Evolutionary conservation across 2,797 vertebrate genomes (phyloP).

Genomic region (Kryptopterus vitreolus): DNA sequence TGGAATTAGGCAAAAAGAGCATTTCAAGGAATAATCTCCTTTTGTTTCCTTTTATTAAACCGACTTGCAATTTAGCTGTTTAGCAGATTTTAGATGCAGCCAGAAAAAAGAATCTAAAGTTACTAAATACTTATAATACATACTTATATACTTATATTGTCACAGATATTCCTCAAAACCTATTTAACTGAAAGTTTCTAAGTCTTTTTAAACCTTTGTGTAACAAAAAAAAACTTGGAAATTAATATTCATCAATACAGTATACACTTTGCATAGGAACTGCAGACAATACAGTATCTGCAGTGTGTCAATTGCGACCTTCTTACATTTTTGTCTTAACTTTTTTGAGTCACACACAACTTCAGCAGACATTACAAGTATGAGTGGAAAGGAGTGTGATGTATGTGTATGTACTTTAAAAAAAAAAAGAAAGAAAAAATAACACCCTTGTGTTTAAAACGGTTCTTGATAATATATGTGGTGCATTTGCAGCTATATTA

Average conservation of each 20-base stretch:
- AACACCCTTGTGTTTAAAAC: constrained; percentile 23
- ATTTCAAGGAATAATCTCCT: neutral
- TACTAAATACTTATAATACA: neutral
- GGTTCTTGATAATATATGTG: constrained; percentile 3
- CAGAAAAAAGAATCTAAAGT: neutral
- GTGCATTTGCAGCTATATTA: constrained; percentile 18
- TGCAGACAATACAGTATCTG: neutral
- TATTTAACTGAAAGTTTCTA: neutral
- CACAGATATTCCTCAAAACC: neutral
- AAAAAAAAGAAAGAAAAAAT: no score
- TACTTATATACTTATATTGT: no score
- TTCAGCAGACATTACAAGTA: constrained; percentile 1
- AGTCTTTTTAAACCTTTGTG: neutral
- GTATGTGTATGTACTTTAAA: no score
- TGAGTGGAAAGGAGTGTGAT: neutral
- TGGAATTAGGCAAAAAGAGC: constrained; percentile 2
- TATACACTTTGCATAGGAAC: neutral
- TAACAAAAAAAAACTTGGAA: neutral
- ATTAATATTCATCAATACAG: neutral
- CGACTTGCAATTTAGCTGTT: neutral
- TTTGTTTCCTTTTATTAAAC: neutral
- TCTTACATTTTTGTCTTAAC: no score
- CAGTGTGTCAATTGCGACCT: neutral
- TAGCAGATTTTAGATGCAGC: neutral
- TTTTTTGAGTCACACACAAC: neutral